These are phyloP conservation scores for Ectropis crepuscularia DNA, from an alignment of 2,888 invertebrate species.

Conservation along the genomic window DNA sequence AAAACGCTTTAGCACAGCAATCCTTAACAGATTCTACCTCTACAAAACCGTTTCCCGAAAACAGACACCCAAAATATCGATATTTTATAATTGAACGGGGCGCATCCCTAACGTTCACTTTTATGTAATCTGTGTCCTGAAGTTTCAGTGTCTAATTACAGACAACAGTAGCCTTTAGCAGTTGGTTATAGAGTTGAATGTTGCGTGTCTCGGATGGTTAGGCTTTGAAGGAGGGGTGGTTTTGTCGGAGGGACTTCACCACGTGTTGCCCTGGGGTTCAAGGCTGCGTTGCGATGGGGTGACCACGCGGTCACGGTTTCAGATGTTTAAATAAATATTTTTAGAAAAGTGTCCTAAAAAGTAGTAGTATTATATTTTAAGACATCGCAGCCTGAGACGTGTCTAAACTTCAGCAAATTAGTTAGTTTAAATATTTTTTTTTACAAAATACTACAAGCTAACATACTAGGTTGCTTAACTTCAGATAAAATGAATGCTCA, in stretches of 20 bases:
- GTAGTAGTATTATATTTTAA: too few relatives aligned
- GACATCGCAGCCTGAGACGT: too few relatives aligned
- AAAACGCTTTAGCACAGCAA: slow-evolving; percentile 8
- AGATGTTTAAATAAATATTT: too few relatives aligned
- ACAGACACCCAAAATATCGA: slow-evolving; percentile 37
- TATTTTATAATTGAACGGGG: slow-evolving; percentile 41
- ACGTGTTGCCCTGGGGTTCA: slow-evolving; percentile 75
- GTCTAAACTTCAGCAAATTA: too few relatives aligned
- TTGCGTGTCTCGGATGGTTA: slow-evolving; percentile 49
- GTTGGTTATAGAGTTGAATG: slow-evolving; percentile 57
- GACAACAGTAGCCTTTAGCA: slow-evolving; percentile 58
- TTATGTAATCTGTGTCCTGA: slow-evolving; percentile 29
- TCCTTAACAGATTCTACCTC: slow-evolving; percentile 12
- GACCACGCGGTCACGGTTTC: slow-evolving; percentile 39
- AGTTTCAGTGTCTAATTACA: slow-evolving; percentile 45
- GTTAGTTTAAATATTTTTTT: too few relatives aligned
- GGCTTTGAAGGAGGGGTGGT: slow-evolving; percentile 66
- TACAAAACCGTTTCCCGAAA: slow-evolving; percentile 17
- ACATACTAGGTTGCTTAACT: too few relatives aligned
- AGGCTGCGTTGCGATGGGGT: slow-evolving; percentile 62
- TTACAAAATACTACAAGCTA: too few relatives aligned
- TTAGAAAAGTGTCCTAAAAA: too few relatives aligned
- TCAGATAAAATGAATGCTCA: too few relatives aligned
- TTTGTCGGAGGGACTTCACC: slow-evolving; percentile 67
- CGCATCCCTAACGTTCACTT: slow-evolving; percentile 35